Evolutionary conservation across 1,140 invertebrate genomes (phyloP).

Genomic region (Euschistus heros): DNA sequence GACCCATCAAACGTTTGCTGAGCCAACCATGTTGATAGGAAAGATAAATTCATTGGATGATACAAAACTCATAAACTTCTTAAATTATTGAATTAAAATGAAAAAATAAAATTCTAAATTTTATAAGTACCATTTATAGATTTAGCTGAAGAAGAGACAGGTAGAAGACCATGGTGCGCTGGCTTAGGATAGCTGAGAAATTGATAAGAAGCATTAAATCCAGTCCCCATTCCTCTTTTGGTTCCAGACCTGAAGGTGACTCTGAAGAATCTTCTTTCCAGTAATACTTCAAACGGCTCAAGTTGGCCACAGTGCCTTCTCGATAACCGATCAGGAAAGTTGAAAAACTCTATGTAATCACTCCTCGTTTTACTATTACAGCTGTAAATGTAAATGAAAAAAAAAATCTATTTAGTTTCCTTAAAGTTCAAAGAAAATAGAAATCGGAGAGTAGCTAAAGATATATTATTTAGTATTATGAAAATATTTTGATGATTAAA

Average conservation of each 20-base stretch:
- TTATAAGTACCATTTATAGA: no score
- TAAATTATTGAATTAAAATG: no score
- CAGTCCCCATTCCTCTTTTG: conserved; percentile 79
- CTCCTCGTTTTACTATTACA: conserved; percentile 76
- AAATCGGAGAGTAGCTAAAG: no score
- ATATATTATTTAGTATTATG: no score
- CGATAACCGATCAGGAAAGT: conserved; percentile 68
- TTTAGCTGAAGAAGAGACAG: not conserved
- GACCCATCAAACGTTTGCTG: no score
- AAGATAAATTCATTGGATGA: no score
- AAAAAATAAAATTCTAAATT: no score
- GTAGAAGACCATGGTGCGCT: conserved; percentile 1
- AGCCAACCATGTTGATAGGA: no score
- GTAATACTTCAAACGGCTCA: conserved; percentile 40
- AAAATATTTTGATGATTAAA: no score
- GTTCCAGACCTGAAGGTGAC: conserved; percentile 82
- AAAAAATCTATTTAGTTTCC: not conserved
- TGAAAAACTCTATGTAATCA: conserved; percentile 92
- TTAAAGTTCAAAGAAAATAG: no score
- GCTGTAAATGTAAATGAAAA: conserved; percentile 40
- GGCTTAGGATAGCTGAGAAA: conserved; percentile 41
- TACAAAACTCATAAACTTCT: no score
- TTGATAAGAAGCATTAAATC: conserved; percentile 82
- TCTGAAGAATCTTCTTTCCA: conserved; percentile 84
- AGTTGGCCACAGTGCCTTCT: conserved; percentile 73